phyloP scores from a whole-genome alignment of 2,888 invertebrate species.

The Sthenelais limicola region DNA sequence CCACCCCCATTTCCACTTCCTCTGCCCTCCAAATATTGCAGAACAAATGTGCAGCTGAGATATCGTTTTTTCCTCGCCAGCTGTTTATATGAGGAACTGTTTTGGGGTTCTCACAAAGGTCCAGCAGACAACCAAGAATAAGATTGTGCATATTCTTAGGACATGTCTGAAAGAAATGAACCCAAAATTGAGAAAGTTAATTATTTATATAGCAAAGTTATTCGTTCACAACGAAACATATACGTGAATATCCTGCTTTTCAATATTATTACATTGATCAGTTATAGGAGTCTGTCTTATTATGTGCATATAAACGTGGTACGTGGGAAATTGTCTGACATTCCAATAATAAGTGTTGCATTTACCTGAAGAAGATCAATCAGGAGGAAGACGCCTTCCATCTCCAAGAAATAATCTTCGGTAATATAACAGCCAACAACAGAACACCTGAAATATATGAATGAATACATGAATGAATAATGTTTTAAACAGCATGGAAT shows the following conservation, averaged over 20 bases:
- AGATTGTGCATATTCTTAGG: conserved; percentile 70
- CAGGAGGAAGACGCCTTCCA: conserved; percentile 71
- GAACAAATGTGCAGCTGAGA: conserved; percentile 69
- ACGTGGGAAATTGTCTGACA: too few species aligned
- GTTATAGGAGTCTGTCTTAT: too few species aligned
- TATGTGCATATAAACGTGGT: too few species aligned
- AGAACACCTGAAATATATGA: conserved; percentile 62
- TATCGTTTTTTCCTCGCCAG: conserved; percentile 68
- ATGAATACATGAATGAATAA: too few species aligned
- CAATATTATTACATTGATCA: too few species aligned
- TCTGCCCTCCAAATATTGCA: conserved; percentile 71
- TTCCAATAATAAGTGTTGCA: too few species aligned
- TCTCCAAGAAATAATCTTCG: conserved; percentile 72
- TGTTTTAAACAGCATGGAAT: too few species aligned
- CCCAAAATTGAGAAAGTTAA: too few species aligned
- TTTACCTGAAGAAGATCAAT: conserved; percentile 71
- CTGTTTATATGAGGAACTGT: conserved; percentile 68
- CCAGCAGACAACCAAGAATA: conserved; percentile 70
- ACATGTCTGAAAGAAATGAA: conserved; percentile 58
- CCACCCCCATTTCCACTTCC: conserved; percentile 68
- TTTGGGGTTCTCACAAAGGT: conserved; percentile 71
- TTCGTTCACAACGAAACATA: too few species aligned
- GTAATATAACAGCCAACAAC: conserved; percentile 70
- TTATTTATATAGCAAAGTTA: too few species aligned
- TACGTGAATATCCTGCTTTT: too few species aligned